Percentiles rank a stretch among this genome's conserved stretches.
Conservation (phyloP, 2,888 invertebrate genomes). For the Galerucella calmariensis region DNA sequence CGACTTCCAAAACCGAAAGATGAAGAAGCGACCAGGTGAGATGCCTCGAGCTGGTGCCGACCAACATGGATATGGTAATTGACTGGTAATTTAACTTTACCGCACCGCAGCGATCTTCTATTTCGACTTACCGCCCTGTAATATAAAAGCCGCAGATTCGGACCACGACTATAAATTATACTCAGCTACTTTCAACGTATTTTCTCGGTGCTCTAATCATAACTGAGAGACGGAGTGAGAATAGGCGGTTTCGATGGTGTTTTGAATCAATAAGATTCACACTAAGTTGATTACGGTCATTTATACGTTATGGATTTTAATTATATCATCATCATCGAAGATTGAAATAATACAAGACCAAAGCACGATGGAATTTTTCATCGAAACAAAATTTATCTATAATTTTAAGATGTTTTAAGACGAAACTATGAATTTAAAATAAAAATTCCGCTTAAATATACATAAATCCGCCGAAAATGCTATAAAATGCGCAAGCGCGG, state of each 20-base stretch:
- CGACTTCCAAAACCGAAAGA: conserved; percentile 19
- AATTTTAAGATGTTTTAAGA: no score
- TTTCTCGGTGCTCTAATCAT: conserved; percentile 28
- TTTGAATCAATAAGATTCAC: conserved; percentile 27
- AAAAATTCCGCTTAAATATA: no score
- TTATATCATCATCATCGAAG: conserved; percentile 3
- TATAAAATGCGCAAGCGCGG: no score
- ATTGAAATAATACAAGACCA: neutral
- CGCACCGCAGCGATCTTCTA: conserved; percentile 29
- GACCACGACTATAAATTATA: conserved; percentile 42
- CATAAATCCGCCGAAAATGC: no score
- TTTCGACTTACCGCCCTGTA: conserved; percentile 61
- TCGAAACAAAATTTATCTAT: no score
- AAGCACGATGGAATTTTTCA: no score
- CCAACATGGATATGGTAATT: conserved; percentile 59
- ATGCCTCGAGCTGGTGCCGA: conserved; percentile 46
- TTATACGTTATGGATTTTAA: conserved; percentile 6
- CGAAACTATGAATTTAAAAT: no score
- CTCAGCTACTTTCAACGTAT: conserved; percentile 38
- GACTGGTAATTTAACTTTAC: conserved; percentile 60
- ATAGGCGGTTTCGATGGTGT: conserved; percentile 28
- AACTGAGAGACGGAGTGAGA: conserved; percentile 29
- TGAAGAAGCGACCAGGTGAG: conserved; percentile 50
- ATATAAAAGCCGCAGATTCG: conserved; percentile 59
- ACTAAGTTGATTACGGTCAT: conserved; percentile 22